These are phyloP conservation scores for Syncerus caffer DNA, from an alignment of 2,797 vertebrate genomes.

Conservation along the genomic window DNA sequence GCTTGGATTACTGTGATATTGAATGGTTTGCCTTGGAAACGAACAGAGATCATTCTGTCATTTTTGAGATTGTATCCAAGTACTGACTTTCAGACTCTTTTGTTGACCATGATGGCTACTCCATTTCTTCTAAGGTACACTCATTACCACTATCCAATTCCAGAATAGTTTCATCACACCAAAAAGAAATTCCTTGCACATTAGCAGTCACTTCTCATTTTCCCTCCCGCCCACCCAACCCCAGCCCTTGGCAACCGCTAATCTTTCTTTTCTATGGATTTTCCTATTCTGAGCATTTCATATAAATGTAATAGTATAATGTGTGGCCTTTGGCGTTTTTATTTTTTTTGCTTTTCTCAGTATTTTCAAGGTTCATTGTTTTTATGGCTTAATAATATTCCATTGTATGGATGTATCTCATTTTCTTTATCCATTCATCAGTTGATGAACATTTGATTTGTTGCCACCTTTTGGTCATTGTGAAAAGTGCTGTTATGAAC, in stretches of 20 bases:
- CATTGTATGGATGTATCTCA: background rate
- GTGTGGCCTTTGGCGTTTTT: background rate
- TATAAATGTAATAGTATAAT: background rate
- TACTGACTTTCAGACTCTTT: too few relatives aligned
- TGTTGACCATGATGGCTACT: too few relatives aligned
- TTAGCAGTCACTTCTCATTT: background rate
- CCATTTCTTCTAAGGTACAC: background rate
- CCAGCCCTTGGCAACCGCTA: background rate
- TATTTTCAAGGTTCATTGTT: constrained; percentile 9
- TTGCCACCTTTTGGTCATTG: background rate
- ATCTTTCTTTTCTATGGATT: constrained; percentile 10
- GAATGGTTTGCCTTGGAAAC: too few relatives aligned
- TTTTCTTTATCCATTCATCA: constrained; percentile 5
- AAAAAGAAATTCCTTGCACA: background rate
- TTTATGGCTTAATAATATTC: constrained; percentile 30
- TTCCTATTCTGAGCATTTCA: constrained; percentile 5
- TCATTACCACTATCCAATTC: background rate
- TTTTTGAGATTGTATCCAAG: too few relatives aligned
- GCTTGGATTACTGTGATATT: too few relatives aligned
- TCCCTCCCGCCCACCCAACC: accelerated
- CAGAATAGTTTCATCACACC: constrained; percentile 17
- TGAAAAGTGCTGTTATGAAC: background rate
- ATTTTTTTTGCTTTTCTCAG: background rate
- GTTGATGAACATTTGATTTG: background rate
- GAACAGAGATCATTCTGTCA: too few relatives aligned